Conservation (phyloP, 2,888 invertebrate genomes). For the Hipparchia sbordonii region DNA sequence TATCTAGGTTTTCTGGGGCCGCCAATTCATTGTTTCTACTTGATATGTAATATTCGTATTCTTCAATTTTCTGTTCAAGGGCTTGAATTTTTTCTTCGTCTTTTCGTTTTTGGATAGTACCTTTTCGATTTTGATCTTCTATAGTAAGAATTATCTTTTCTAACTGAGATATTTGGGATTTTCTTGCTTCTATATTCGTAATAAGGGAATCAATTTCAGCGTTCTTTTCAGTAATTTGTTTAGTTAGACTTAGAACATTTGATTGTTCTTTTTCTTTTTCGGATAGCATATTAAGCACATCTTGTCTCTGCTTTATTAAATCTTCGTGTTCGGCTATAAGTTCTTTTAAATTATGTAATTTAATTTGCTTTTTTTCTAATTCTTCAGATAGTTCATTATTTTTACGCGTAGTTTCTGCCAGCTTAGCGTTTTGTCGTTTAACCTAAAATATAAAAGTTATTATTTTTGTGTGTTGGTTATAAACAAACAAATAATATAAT, state of each 20-base stretch:
- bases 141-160: conserved; percentile 70
- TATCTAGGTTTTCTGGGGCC: conserved; percentile 63
- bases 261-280: conserved; percentile 67
- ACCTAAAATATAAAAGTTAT: conserved; percentile 48
- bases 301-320: conserved; percentile 56
- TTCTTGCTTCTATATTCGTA: conserved; percentile 45
- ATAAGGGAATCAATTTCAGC: conserved; percentile 62
- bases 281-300: conserved; percentile 59
- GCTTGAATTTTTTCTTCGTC: conserved; percentile 58
- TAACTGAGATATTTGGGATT: conserved; percentile 55
- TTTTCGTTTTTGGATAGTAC: conserved; percentile 54
- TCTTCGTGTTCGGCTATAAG: conserved; percentile 52
- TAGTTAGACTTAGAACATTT: conserved; percentile 61
- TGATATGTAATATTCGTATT: conserved; percentile 53
- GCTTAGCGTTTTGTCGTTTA: conserved; percentile 57
- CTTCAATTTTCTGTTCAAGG: conserved; percentile 58
- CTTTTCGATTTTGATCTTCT: conserved; percentile 63
- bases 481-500: not conserved
- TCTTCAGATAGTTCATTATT: conserved; percentile 58
- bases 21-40: conserved; percentile 49
- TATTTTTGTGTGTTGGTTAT: not conserved
- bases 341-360: conserved; percentile 52
- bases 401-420: conserved; percentile 54
- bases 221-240: conserved; percentile 62
- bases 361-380: conserved; percentile 57